Evolutionary conservation across 92 coral and sea anemone species (phyloP), one percentile per base, ranked within the genome.

Genomic region (Palythoa grandiflora): DNA sequence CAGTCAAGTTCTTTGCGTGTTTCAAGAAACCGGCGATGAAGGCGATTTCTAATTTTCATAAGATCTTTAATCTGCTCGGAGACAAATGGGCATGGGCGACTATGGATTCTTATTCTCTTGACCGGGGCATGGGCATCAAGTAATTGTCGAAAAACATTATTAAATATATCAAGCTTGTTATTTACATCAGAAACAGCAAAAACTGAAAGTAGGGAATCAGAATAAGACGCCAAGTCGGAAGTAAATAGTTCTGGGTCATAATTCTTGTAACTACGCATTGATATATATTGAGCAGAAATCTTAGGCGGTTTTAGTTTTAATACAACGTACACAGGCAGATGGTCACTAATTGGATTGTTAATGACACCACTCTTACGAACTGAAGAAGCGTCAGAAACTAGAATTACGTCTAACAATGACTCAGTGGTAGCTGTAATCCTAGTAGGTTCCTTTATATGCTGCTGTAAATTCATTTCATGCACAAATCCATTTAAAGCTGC

Each of bases 21-120:
- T 71, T 36, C 39, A 20, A 77, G 89, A 68, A 84, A 90, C 44
- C 83, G 89, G 47, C 89, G 79, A 53, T 89, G 92, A 14, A 89
- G 91, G 21, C 86, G 61, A 28, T 90, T 75, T 77, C 92, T 86
- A 50, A 38, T 52, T 38, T 48, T 52, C 90, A 90, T 90, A 48
- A 85, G 90, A 6, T 80, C 80, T 59, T 87, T 87, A 16, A 91
- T 57, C 35, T 80, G 88, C 20, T 47, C 75, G 72, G 91, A 63
- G 60, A 92, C 88, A 55, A 83, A 88, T 15, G 91, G 89, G 73
- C 94, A 91, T 12, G 94, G 91, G 52, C 91, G 89, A 28, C 77
- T 91, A n/a, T 89, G 89, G 47, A 92, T 63, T 79, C 0, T 28
- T 28, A 28, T 28, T 28, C 28, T 28, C 28, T 28, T 81, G 9